These are phyloP conservation scores for Orius laevigatus DNA, from an alignment of 1,140 invertebrate species.

Conservation along the genomic window DNA sequence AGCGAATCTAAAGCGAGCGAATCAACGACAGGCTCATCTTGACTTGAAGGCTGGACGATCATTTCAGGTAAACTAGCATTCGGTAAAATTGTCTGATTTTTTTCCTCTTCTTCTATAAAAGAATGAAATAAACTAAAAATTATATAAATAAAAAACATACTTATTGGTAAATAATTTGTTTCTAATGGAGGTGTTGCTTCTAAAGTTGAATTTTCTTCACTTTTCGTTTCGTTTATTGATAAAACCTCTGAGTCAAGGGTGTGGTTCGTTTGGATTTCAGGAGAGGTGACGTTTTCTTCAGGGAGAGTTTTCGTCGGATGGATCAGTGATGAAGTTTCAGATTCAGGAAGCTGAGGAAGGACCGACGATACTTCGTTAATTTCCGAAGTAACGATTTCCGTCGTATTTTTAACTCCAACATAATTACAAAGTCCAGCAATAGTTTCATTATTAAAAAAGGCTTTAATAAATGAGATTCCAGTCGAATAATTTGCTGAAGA, in stretches of 20 bases:
- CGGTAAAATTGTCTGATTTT: background rate
- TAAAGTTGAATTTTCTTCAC: background rate
- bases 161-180: no score
- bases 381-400: background rate
- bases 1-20: slow-evolving; percentile 29
- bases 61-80: background rate
- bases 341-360: background rate
- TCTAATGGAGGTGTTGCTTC: background rate
- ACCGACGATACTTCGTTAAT: background rate
- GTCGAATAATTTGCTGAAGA: background rate
- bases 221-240: background rate
- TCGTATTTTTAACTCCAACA: background rate
- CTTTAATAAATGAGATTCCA: slow-evolving; percentile 3
- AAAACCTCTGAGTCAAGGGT: background rate
- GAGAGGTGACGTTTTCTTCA: slow-evolving; percentile 19
- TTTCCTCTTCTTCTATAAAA: no score
- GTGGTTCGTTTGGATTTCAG: background rate
- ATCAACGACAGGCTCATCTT: slow-evolving; percentile 21
- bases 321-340: slow-evolving; percentile 19
- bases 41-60: background rate
- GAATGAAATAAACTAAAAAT: no score
- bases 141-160: no score
- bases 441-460: slow-evolving; percentile 38
- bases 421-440: slow-evolving; percentile 58
- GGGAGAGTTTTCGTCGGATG: slow-evolving; percentile 27